Conservation (phyloP, 2,888 invertebrate genomes). For the Myathropa florea region DNA sequence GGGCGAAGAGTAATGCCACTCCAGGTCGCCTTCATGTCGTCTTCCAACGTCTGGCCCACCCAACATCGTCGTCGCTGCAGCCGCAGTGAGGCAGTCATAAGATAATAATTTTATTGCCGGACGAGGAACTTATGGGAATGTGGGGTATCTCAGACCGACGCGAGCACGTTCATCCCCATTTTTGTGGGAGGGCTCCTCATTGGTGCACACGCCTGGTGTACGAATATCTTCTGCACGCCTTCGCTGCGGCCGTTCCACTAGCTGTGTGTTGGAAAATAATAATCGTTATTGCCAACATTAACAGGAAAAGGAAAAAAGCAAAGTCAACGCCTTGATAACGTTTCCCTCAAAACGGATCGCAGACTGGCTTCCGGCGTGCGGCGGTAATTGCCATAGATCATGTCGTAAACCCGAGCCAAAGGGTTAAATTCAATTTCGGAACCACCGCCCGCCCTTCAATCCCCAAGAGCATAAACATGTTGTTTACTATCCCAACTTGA, state of each 20-base stretch:
- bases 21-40: slow-evolving; percentile 28
- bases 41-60: slow-evolving; percentile 26
- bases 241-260: not conserved
- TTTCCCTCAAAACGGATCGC: not conserved
- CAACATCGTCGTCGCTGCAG: not conserved
- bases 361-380: not conserved
- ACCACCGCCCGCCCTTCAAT: not conserved
- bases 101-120: slow-evolving; percentile 59
- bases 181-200: not conserved
- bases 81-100: slow-evolving; percentile 34
- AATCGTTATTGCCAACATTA: slow-evolving; percentile 56
- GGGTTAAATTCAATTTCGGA: slow-evolving; percentile 25
- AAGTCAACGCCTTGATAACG: slow-evolving; percentile 26
- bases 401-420: slow-evolving; percentile 5
- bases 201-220: not conserved
- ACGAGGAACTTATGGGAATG: slow-evolving; percentile 27
- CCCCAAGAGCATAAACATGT: not conserved
- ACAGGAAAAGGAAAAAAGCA: slow-evolving; percentile 9
- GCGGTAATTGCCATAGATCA: slow-evolving; percentile 11
- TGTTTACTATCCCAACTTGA: slow-evolving; percentile 22
- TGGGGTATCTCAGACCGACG: not conserved
- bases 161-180: not conserved
- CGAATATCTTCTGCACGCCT: not conserved
- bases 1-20: slow-evolving; percentile 15
- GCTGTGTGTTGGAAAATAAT: slow-evolving; percentile 31